Base-by-base conservation (phyloP, 2,888 invertebrate genomes). In the Plebejus melissa region DNA sequence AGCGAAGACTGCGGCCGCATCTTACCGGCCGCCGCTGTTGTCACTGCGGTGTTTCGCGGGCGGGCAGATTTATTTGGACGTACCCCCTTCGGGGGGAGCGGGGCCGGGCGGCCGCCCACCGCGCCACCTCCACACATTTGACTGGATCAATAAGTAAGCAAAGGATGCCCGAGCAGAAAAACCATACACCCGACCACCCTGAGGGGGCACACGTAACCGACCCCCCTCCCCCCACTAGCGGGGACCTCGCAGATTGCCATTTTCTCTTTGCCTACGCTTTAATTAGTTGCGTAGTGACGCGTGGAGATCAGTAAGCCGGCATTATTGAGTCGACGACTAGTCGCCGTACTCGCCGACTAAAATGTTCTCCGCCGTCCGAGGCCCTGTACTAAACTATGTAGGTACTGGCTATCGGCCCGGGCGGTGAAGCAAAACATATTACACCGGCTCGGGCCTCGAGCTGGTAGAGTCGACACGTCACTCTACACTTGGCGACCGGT, bases 81-180 rank as follows among this genome's bases (percentile, higher is more conserved):
- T 93, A 93, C 89, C 91, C 88, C 90, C 90, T 88, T 86, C 83
- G 77, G 87, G 86, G 87, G 88, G 84, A 82, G 87, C 86, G 89
- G 89, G 89, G 88, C 80, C 85, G 88, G 90, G 89, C 87, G 88
- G 85, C 92, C 89, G 88, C 90, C 92, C 91, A 89, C 91, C 89
- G 89, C 90, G 91, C 90, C 90, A 90, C 93, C 92, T 93, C 93
- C 94, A 92, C 92, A 94, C 94, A 94, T 94, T 94, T 94, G 94
- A 94, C 94, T 94, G 94, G 94, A 94, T 94, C 94, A 94, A 94
- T 94, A 94, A 94, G 94, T 94, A 94, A 94, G 94, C 94, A 94
- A 94, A 94, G 94, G 94, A 94, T 94, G 94, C 93, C 94, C 93
- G 94, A 94, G 94, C 91, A 94, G 94, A 94, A 94, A 94, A 94